These are phyloP conservation scores for Pedionomus torquatus DNA, from an alignment of 2,113 vertebrate species.

Conservation along the genomic window DNA sequence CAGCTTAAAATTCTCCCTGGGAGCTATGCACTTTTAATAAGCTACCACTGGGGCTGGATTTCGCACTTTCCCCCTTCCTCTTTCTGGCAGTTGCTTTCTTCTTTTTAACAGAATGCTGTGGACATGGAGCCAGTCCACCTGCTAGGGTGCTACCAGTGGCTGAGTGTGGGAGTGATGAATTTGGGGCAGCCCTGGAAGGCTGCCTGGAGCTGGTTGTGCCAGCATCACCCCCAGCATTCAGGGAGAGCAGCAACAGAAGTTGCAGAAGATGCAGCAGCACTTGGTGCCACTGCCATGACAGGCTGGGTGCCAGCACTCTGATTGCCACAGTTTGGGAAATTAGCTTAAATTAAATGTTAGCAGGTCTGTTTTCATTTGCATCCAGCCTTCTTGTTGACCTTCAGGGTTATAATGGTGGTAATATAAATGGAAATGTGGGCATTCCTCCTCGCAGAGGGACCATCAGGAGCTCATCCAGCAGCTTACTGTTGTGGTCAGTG, in stretches of 20 bases:
- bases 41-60: not conserved
- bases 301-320: not conserved
- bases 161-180: not conserved
- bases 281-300: not conserved
- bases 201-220: not conserved
- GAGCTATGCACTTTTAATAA: not conserved
- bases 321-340: not conserved
- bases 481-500: not conserved
- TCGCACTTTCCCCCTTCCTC: not conserved
- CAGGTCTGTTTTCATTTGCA: not conserved
- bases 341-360: not conserved
- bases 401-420: not conserved
- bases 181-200: not conserved
- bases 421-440: not conserved
- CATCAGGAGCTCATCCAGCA: not conserved
- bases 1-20: not conserved
- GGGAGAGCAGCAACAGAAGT: not conserved
- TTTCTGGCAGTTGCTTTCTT: not conserved
- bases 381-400: not conserved
- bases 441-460: not conserved
- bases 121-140: not conserved
- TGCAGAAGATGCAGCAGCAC: not conserved
- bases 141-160: accelerated
- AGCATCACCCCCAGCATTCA: not conserved
- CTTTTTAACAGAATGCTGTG: not conserved